phyloP scores from a whole-genome alignment of 2,888 invertebrate genomes.

The Protodeltote pygarga region DNA sequence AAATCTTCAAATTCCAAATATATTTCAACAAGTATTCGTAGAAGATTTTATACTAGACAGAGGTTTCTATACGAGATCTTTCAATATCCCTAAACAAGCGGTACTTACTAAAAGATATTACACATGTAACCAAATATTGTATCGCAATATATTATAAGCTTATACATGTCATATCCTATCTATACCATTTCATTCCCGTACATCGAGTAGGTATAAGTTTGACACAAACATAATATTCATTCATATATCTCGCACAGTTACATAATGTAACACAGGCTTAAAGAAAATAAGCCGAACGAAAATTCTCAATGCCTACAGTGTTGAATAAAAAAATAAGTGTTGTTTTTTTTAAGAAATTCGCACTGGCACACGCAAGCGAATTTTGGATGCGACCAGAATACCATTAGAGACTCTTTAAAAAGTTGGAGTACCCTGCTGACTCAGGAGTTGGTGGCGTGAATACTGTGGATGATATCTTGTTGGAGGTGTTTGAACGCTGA shows the following conservation, averaged over 20 bases:
- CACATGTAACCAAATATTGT: conserved; percentile 18
- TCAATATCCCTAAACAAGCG: not conserved
- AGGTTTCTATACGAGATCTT: not conserved
- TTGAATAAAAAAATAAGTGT: conserved; percentile 20
- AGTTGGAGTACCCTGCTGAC: conserved; percentile 81
- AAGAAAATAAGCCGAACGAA: conserved; percentile 31
- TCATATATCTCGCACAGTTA: conserved; percentile 18
- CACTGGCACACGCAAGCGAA: conserved; percentile 56
- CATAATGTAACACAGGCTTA: conserved; percentile 24
- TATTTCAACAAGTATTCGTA: too few species aligned
- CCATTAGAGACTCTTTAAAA: conserved; percentile 83
- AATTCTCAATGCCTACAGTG: conserved; percentile 26
- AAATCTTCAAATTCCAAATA: too few species aligned
- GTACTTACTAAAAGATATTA: conserved; percentile 5
- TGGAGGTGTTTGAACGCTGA: conserved; percentile 78
- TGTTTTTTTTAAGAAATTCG: conserved; percentile 48
- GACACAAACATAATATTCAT: conserved; percentile 30
- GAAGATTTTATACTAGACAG: too few species aligned
- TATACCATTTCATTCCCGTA: conserved; percentile 20
- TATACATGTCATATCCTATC: conserved; percentile 30
- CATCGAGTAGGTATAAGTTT: conserved; percentile 14
- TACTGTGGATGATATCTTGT: conserved; percentile 81
- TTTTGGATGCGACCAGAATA: conserved; percentile 57
- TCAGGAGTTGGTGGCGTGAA: conserved; percentile 80
- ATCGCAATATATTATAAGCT: conserved; percentile 27